phyloP scores from a whole-genome alignment of 2,888 invertebrate species.

The Idaea straminata region DNA sequence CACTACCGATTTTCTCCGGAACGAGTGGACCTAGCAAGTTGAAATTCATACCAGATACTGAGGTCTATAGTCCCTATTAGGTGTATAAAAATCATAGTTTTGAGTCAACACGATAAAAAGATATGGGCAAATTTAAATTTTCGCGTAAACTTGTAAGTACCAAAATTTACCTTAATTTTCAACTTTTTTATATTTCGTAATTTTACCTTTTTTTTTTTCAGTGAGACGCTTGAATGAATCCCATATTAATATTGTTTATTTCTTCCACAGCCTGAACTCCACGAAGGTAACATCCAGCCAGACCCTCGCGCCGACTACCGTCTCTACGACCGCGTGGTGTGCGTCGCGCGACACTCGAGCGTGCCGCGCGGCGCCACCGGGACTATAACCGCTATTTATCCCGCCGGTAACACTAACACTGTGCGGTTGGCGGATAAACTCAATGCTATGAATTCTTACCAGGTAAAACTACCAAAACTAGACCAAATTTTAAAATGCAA shows the following conservation, averaged over 20 bases:
- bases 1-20: too few relatives aligned
- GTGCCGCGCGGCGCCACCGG: constrained; percentile 92
- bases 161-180: too few relatives aligned
- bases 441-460: constrained; percentile 82
- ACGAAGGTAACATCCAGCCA: constrained; percentile 81
- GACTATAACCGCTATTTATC: constrained; percentile 87
- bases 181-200: too few relatives aligned
- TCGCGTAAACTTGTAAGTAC: too few relatives aligned
- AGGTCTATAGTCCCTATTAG: too few relatives aligned
- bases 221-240: not conserved
- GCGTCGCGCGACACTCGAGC: constrained; percentile 85
- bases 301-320: constrained; percentile 83
- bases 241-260: not conserved
- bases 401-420: constrained; percentile 57
- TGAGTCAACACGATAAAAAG: too few relatives aligned
- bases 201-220: too few relatives aligned
- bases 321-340: constrained; percentile 92
- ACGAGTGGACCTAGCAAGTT: too few relatives aligned
- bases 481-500: constrained; percentile 48
- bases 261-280: constrained; percentile 57
- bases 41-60: too few relatives aligned
- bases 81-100: too few relatives aligned
- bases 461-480: constrained; percentile 90
- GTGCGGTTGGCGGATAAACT: constrained; percentile 74
- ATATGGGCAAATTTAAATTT: too few relatives aligned